A percentile compares a stretch with the other conserved stretches of the same genome.
Conservation (phyloP, 2,888 invertebrate genomes). For the Trissoscelio sp. region DNA sequence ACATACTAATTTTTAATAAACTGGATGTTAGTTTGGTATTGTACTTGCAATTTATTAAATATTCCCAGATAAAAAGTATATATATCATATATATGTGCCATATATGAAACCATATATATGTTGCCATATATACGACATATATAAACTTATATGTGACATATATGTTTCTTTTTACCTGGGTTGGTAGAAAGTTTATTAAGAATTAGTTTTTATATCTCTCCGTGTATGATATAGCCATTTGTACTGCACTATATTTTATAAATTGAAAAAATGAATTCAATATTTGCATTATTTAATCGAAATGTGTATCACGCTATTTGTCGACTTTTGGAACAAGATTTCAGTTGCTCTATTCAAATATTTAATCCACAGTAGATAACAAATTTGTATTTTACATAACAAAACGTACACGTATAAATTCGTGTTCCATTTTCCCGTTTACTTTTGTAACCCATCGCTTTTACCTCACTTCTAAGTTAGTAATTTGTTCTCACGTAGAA, state of each 20-base stretch:
- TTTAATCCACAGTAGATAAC: slow-evolving; percentile 22
- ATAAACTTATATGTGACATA: too few species aligned
- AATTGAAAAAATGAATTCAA: background rate
- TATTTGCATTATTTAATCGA: background rate
- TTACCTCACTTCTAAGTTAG: slow-evolving; percentile 55
- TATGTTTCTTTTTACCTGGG: too few species aligned
- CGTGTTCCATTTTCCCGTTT: slow-evolving; percentile 55
- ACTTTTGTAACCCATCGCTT: slow-evolving; percentile 57
- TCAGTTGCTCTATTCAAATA: slow-evolving; percentile 33
- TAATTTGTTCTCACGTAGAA: slow-evolving; percentile 57
- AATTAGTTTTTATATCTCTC: too few species aligned
- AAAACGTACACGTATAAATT: slow-evolving; percentile 42
- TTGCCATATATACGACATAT: too few species aligned
- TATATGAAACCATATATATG: too few species aligned
- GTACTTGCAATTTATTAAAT: too few species aligned
- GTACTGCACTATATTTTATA: too few species aligned
- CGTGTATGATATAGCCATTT: too few species aligned
- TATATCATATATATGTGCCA: too few species aligned
- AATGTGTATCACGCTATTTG: background rate
- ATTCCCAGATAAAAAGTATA: too few species aligned
- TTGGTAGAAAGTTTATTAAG: too few species aligned
- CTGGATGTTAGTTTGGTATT: too few species aligned
- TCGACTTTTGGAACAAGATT: background rate
- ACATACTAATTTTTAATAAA: background rate
- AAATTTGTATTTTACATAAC: slow-evolving; percentile 51